Conservation (phyloP, 2,797 vertebrate species). For the Artibeus jamaicensis region DNA sequence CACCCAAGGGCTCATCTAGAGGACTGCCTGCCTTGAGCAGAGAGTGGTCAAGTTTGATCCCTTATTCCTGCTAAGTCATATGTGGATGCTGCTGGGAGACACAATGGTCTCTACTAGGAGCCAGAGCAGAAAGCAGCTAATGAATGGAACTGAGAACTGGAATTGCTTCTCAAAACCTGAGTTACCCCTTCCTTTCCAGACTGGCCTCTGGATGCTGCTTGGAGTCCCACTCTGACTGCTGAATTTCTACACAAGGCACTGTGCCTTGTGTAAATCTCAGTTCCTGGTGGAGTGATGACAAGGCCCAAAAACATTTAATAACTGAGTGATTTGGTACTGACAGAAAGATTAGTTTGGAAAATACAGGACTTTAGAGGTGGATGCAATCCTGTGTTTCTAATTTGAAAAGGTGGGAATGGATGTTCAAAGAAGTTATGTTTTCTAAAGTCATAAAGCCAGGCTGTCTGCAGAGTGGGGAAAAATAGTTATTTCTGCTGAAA, state of each 20-base stretch:
- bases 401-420: not conserved
- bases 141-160: not conserved
- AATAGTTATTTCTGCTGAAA: not conserved
- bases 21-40: not conserved
- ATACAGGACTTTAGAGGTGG: not conserved
- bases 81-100: not conserved
- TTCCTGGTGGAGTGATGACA: not conserved
- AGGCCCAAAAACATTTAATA: not conserved
- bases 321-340: not conserved
- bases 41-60: not conserved
- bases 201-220: not conserved
- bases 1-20: not conserved
- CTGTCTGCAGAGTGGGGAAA: not conserved
- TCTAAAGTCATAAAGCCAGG: not conserved
- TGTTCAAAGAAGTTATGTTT: not conserved
- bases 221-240: not conserved
- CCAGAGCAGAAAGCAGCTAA: not conserved
- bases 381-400: not conserved
- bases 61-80: not conserved
- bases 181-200: not conserved
- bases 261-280: not conserved
- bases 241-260: not conserved
- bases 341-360: not conserved
- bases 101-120: not conserved
- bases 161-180: not conserved